These are phyloP conservation scores for Indri indri DNA, from an alignment of 2,113 vertebrate genomes.

Conservation along the genomic window DNA sequence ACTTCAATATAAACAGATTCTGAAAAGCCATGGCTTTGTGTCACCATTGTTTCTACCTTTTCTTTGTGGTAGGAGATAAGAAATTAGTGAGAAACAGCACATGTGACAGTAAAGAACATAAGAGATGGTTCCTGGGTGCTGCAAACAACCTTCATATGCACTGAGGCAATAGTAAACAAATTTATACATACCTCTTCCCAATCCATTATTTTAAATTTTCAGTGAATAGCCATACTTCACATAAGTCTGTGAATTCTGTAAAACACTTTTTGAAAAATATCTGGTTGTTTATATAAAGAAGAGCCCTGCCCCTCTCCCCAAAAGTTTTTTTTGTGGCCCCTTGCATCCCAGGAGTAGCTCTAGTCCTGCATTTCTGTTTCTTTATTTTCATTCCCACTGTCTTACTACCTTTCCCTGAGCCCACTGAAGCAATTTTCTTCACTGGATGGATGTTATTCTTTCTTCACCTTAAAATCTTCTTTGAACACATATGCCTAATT, in stretches of 20 bases:
- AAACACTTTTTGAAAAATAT: background rate
- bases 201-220: background rate
- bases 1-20: background rate
- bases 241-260: background rate
- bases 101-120: background rate
- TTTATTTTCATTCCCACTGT: background rate
- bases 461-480: too few relatives aligned
- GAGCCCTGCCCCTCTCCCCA: too few relatives aligned
- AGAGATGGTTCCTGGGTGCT: background rate
- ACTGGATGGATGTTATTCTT: rapidly evolving
- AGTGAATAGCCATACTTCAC: background rate
- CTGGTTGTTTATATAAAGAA: background rate
- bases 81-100: background rate
- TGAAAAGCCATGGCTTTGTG: background rate
- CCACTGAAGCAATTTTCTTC: background rate
- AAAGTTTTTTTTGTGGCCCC: too few relatives aligned
- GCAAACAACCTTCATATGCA: background rate
- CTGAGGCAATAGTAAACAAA: background rate
- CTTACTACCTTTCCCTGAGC: background rate
- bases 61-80: background rate
- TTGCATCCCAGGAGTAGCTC: background rate
- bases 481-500: too few relatives aligned
- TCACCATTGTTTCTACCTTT: background rate
- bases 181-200: background rate
- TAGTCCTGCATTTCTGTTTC: rapidly evolving